These are phyloP conservation scores for Pseudobourletiella spinata DNA, from an alignment of 1,140 invertebrate genomes.

Conservation along the genomic window DNA sequence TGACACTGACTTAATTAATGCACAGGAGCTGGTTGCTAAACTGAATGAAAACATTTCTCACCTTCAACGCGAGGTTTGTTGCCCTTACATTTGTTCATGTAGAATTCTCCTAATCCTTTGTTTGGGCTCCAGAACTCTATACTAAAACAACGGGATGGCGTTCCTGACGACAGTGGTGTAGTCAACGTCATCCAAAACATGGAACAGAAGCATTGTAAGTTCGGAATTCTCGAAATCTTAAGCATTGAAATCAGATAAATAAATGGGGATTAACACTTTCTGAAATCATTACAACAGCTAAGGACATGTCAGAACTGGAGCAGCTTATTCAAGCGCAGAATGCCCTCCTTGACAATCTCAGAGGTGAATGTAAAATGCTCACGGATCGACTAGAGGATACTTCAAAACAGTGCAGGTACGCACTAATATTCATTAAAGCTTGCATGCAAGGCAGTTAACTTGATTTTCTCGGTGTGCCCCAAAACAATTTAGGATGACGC, in stretches of 20 bases:
- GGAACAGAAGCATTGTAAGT: constrained; percentile 70
- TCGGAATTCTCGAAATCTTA: background rate
- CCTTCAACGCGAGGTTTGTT: constrained; percentile 62
- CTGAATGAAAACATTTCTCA: constrained; percentile 63
- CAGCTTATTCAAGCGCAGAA: constrained; percentile 75
- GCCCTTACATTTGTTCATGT: too few species aligned
- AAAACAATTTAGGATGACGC: too few species aligned
- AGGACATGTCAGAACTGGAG: constrained; percentile 70
- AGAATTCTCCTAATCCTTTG: too few species aligned
- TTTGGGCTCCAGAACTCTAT: background rate
- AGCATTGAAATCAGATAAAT: background rate
- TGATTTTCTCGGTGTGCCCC: background rate
- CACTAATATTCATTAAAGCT: too few species aligned
- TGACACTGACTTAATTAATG: constrained; percentile 65
- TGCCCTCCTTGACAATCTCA: constrained; percentile 76
- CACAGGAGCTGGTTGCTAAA: constrained; percentile 61
- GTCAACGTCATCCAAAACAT: constrained; percentile 52
- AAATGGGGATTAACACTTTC: constrained; percentile 12
- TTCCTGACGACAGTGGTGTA: constrained; percentile 12
- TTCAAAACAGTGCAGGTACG: constrained; percentile 72
- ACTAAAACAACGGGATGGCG: constrained; percentile 1
- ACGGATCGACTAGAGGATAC: constrained; percentile 75
- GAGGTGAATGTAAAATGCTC: constrained; percentile 70
- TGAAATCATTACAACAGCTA: constrained; percentile 36
- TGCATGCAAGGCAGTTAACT: too few species aligned